phyloP scores from a whole-genome alignment of 2,888 invertebrate species.

The Drosophila multiciliata region DNA sequence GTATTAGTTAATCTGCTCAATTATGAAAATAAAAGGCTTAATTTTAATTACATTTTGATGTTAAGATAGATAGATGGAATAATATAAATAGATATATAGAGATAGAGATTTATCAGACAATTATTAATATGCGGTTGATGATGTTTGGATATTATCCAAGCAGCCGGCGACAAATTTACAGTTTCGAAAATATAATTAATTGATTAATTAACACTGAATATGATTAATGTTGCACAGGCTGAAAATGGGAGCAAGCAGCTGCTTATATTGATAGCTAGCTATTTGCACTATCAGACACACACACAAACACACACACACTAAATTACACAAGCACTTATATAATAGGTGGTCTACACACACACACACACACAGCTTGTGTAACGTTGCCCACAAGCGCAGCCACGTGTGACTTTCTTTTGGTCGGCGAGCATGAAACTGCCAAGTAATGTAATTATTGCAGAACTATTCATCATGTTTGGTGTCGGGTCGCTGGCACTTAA shows the following conservation, averaged over 20 bases:
- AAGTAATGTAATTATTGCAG: conserved; percentile 76
- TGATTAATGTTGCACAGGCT: conserved; percentile 65
- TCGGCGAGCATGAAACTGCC: conserved; percentile 66
- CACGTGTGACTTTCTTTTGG: conserved; percentile 74
- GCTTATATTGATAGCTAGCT: conserved; percentile 43
- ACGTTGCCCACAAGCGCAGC: conserved; percentile 48
- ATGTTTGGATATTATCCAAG: conserved; percentile 10
- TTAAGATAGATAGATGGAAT: neutral
- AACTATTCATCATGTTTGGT: conserved; percentile 77
- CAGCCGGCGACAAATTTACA: conserved; percentile 69
- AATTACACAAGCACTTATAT: neutral
- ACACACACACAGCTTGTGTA: neutral
- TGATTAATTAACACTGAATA: conserved; percentile 73
- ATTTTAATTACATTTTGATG: neutral
- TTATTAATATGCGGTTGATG: conserved; percentile 52
- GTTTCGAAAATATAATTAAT: conserved; percentile 73
- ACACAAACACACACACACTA: neutral
- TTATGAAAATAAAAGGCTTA: neutral
- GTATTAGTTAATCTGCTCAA: neutral
- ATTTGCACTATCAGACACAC: conserved; percentile 30
- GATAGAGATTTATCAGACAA: conserved; percentile 40
- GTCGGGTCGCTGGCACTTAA: conserved; percentile 61
- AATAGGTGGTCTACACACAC: neutral
- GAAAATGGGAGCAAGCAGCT: conserved; percentile 28
- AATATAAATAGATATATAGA: conserved; percentile 9